Evolutionary conservation across 2,797 vertebrate species (phyloP).

Genomic region (Tapera naevia): DNA sequence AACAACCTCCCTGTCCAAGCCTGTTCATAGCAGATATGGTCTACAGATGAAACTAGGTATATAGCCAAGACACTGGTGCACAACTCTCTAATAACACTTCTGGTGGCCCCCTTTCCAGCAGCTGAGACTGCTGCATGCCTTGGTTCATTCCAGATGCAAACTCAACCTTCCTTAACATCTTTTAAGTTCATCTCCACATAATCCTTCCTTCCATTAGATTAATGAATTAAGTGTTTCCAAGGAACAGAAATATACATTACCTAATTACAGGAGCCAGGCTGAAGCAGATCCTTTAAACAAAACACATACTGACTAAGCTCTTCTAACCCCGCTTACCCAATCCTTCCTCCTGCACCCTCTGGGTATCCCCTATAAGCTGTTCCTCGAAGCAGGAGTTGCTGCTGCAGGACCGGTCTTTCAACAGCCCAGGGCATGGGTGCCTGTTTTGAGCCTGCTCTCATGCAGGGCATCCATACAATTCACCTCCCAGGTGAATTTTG

Average conservation of each 20-base stretch:
- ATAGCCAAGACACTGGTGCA: neutral
- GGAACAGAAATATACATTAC: slow-evolving; percentile 7
- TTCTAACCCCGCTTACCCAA: neutral
- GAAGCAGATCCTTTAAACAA: slow-evolving; percentile 47
- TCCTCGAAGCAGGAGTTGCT: neutral
- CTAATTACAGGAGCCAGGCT: slow-evolving; percentile 52
- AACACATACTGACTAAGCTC: slow-evolving; percentile 43
- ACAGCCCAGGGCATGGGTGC: neutral
- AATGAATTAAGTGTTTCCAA: slow-evolving; percentile 49
- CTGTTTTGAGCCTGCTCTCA: neutral
- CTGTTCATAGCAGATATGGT: neutral
- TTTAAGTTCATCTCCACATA: neutral
- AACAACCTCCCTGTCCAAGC: neutral
- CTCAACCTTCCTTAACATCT: neutral
- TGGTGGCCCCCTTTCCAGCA: neutral
- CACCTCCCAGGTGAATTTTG: neutral
- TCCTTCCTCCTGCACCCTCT: neutral
- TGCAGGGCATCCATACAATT: neutral
- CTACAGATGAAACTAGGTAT: neutral
- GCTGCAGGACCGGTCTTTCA: slow-evolving; percentile 27
- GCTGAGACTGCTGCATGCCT: neutral
- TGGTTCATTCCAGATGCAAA: neutral
- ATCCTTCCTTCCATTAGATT: slow-evolving; percentile 22
- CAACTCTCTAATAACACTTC: neutral
- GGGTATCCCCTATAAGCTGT: neutral